Percentiles rank a stretch among this genome's conserved stretches.
Evolutionary conservation across 92 coral and sea anemone species (phyloP).

Genomic region (Montipora capitata): DNA sequence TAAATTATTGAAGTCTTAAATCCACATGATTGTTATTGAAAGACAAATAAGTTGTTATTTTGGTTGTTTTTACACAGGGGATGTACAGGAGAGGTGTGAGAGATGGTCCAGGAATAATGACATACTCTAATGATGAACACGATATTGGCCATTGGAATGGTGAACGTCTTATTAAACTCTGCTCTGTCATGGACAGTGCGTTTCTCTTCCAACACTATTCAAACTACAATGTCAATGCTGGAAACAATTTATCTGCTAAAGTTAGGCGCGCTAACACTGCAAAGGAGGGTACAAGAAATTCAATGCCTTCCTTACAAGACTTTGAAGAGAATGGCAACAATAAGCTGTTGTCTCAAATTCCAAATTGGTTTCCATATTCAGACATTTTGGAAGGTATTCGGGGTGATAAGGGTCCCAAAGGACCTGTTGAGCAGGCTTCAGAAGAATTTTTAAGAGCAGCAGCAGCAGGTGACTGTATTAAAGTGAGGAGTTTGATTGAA

Average conservation of each 20-base stretch:
- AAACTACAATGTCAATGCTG: conserved; percentile 98
- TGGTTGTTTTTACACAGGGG: conserved; percentile 69
- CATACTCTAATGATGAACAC: conserved; percentile 84
- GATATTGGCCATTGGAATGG: conserved; percentile 97
- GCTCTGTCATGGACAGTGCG: conserved; percentile 99
- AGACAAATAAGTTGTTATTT: neutral
- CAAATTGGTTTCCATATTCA: conserved; percentile 84
- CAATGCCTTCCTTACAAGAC: conserved; percentile 64
- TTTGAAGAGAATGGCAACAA: conserved; percentile 48
- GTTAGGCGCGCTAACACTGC: conserved; percentile 96
- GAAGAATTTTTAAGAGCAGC: conserved; percentile 83
- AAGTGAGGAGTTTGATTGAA: conserved; percentile 81
- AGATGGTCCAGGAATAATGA: conserved; percentile 94
- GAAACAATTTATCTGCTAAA: conserved; percentile 86
- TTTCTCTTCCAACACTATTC: conserved; percentile 96
- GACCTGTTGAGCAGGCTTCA: conserved; percentile 83
- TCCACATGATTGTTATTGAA: too few species aligned
- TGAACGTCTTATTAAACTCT: conserved; percentile 92
- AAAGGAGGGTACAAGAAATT: conserved; percentile 79
- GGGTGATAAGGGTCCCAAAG: conserved; percentile 82
- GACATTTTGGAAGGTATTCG: conserved; percentile 95
- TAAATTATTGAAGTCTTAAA: too few species aligned
- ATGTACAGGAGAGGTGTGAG: conserved; percentile 85
- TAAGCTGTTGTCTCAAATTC: conserved; percentile 70
- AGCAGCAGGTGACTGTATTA: conserved; percentile 89